Evolutionary conservation across 2,113 vertebrate genomes (phyloP).

Genomic region (Phalacrocorax aristotelis): DNA sequence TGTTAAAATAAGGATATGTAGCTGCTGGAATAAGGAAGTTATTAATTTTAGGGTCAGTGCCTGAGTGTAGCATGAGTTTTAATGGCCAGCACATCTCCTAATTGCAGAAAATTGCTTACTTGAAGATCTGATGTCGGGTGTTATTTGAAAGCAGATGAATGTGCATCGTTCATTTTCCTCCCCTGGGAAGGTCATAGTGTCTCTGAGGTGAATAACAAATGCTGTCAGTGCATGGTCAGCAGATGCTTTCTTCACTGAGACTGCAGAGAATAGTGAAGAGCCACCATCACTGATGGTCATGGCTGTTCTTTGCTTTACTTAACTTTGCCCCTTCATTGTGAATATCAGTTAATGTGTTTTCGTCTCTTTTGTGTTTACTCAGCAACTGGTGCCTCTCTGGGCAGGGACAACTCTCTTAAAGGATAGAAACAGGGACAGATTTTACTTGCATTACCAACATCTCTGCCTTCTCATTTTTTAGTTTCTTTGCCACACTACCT

Average conservation of each 20-base stretch:
- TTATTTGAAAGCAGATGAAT: slow-evolving; percentile 1
- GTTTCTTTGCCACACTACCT: background rate
- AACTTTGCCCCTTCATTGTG: background rate
- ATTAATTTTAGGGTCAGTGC: background rate
- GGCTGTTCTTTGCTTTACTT: background rate
- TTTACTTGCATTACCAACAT: background rate
- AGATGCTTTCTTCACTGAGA: background rate
- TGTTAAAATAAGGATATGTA: background rate
- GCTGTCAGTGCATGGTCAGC: background rate
- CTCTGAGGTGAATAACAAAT: background rate
- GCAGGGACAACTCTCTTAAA: background rate
- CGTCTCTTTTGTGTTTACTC: background rate
- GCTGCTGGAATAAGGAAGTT: background rate
- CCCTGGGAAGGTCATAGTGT: background rate
- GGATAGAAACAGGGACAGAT: background rate
- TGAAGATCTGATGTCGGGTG: background rate
- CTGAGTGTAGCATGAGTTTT: background rate
- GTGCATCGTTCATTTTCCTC: background rate
- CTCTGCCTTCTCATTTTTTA: background rate
- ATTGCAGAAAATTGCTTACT: background rate
- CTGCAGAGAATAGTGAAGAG: background rate
- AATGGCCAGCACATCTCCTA: background rate
- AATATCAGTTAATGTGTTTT: background rate
- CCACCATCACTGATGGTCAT: background rate
- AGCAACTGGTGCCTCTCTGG: background rate